Base-by-base conservation (phyloP, 2,797 vertebrate genomes). In the Enteromius mattozi region DNA sequence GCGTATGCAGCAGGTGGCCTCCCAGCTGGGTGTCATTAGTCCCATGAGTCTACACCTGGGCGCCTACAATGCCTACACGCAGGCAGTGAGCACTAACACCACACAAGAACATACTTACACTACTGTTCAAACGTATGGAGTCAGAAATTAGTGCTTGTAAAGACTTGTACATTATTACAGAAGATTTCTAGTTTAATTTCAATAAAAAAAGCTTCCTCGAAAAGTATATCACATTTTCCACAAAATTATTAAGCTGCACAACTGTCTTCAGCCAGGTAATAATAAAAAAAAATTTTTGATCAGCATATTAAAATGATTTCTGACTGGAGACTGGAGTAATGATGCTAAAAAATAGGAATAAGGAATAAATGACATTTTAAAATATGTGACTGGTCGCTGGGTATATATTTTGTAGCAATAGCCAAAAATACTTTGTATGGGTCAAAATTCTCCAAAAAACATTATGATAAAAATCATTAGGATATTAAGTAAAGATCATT, bases 1-100 rank as follows among this genome's bases (percentile, higher is more conserved):
- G 86, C 94, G 97, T 63, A 98, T 99, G 98, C 98, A 98, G 95
- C 97, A 98, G 94, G 97, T 98, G 91, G 97, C 97, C 80, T 96
- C 95, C 83, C 97, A 98, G 94, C 93, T 98, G 90, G 98, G 97
- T 69, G 97, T 98, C 95, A 98, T 99, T 94, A 98, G 97, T 89
- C 97, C 98, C 89, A 98, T 99, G 85, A 98, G 97, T 87, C 95
- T 98, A 87, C 97, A 98, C 93, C 97, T 99, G 0, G 97, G 97
- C 76, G 97, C 97, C 69, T 99, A 99, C 92, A 97, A 97, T 82
- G 97, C 97, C 89, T 98, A 98, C 94, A 97, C 97, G 59, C 98
- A 99, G 93, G 97, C 97, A 37, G 97, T 99, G 93, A 96, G 97
- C 42, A 88, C 37, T 37, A 47, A 37, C 16, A 13, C 40, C 56